A percentile compares a stretch with the other conserved stretches of the same genome.
phyloP scores from a whole-genome alignment of 2,113 vertebrate genomes.

The Ictidomys tridecemlineatus region DNA sequence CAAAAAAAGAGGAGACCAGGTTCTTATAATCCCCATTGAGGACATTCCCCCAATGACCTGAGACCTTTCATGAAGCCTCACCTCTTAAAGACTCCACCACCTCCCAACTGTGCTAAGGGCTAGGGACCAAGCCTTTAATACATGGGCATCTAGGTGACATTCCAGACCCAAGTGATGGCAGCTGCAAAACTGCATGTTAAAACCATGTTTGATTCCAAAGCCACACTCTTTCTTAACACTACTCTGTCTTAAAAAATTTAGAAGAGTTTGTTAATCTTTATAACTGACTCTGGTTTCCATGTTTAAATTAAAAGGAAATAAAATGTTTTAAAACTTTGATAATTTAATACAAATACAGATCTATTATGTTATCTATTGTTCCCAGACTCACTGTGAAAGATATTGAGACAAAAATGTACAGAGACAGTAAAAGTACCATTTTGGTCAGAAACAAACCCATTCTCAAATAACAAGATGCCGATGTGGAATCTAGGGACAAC shows the following conservation, averaged over 20 bases:
- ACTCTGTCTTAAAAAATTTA: not conserved
- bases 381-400: conserved; percentile 1
- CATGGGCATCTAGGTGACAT: not conserved
- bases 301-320: conserved; percentile 29
- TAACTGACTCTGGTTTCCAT: conserved; percentile 14
- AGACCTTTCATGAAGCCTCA: not conserved
- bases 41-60: not conserved
- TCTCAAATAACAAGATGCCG: not conserved
- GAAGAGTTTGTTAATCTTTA: conserved; percentile 5
- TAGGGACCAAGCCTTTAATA: not conserved
- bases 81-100: not conserved
- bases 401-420: not conserved
- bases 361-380: not conserved
- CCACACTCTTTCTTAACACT: not conserved
- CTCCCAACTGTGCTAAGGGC: too few relatives aligned
- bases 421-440: not conserved
- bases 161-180: not conserved
- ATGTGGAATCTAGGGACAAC: not conserved
- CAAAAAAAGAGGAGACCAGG: not conserved
- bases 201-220: not conserved
- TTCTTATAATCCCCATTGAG: not conserved
- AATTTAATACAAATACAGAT: conserved; percentile 8
- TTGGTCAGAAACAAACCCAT: conserved; percentile 1
- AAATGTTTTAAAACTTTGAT: not conserved
- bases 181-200: not conserved